Conservation (phyloP, 1,140 invertebrate species). For the Ericerus pela region DNA sequence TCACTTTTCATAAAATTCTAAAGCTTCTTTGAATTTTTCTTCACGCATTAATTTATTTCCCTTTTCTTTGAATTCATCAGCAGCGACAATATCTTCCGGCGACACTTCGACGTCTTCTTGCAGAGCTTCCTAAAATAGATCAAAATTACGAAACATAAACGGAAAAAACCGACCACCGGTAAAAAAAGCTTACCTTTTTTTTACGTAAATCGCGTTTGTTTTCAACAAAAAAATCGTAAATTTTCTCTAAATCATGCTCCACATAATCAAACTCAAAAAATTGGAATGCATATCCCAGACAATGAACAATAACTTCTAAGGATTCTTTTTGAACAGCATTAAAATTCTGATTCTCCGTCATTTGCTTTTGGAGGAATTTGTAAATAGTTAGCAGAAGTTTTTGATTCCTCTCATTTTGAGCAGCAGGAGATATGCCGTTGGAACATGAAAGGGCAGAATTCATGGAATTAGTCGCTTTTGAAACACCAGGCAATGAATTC, state of each 20-base stretch:
- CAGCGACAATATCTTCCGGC: neutral
- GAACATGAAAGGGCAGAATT: neutral
- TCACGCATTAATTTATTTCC: conserved; percentile 4
- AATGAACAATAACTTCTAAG: neutral
- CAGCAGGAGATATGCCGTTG: neutral
- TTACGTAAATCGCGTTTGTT: conserved; percentile 1
- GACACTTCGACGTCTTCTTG: neutral
- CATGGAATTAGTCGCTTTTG: neutral
- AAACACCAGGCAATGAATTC: neutral
- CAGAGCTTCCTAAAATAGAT: neutral
- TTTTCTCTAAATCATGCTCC: neutral
- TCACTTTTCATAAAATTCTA: neutral
- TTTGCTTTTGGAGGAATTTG: conserved; percentile 2
- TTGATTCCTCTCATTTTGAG: neutral
- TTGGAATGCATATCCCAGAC: neutral
- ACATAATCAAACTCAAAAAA: neutral
- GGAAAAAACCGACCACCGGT: too few species aligned
- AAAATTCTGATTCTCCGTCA: neutral
- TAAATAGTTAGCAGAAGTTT: neutral
- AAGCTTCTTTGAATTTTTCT: conserved; percentile 6
- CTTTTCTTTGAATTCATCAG: conserved; percentile 2
- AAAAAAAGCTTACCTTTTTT: neutral
- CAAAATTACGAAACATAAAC: too few species aligned
- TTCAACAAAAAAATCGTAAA: neutral
- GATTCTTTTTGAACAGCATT: conserved; percentile 4